Evolutionary conservation across 2,113 vertebrate genomes (phyloP).

Genomic region (Cromileptes altivelis): DNA sequence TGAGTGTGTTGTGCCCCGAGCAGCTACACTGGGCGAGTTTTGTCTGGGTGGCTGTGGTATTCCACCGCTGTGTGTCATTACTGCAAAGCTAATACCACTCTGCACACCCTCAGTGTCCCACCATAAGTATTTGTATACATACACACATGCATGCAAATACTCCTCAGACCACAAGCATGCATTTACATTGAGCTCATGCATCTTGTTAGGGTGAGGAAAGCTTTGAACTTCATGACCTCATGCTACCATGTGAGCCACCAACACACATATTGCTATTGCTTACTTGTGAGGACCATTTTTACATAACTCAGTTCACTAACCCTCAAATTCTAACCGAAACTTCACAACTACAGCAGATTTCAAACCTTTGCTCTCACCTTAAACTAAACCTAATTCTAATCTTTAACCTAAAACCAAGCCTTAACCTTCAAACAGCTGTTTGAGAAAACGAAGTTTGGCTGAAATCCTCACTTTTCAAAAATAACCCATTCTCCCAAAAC

Average conservation of each 20-base stretch:
- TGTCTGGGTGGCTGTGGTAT: conserved; percentile 65
- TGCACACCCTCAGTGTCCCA: conserved; percentile 37
- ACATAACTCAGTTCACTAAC: not conserved
- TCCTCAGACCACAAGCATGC: conserved; percentile 34
- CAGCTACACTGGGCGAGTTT: conserved; percentile 58
- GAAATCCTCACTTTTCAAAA: not conserved
- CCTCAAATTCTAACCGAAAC: too few species aligned
- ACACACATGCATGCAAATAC: conserved; percentile 47
- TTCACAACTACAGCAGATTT: not conserved
- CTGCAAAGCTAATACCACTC: conserved; percentile 58
- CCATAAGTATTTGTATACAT: conserved; percentile 36
- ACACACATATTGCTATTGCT: not conserved
- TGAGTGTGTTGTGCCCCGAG: conserved; percentile 49
- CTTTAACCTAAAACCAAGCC: not conserved
- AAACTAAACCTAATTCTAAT: not conserved
- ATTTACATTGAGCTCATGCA: conserved; percentile 37
- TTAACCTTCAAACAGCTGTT: not conserved
- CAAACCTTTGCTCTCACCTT: not conserved
- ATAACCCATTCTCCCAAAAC: not conserved
- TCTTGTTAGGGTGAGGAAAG: conserved; percentile 30
- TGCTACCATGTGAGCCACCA: not conserved
- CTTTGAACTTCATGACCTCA: conserved; percentile 37
- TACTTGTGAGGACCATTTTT: conserved; percentile 10
- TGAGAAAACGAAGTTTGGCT: not conserved
- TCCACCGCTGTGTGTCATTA: conserved; percentile 70